Percentiles rank a stretch among this genome's conserved stretches.
These are phyloP conservation scores for Diabrotica balteata DNA, from an alignment of 2,888 invertebrate genomes.

Conservation along the genomic window DNA sequence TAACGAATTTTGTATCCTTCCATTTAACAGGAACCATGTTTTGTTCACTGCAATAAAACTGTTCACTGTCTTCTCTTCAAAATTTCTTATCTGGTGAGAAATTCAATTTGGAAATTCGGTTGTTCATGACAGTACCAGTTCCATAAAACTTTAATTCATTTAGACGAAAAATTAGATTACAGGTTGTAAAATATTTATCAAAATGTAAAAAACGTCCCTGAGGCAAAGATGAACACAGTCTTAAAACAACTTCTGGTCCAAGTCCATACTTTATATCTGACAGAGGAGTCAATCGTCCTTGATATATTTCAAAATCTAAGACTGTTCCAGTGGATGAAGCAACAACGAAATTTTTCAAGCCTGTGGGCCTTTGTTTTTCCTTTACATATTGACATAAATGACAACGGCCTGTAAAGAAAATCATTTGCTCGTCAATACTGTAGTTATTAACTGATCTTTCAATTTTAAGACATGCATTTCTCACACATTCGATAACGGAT, in stretches of 20 bases:
- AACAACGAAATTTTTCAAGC: too few relatives aligned
- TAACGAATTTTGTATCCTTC: too few relatives aligned
- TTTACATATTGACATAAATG: not conserved
- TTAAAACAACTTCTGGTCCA: not conserved
- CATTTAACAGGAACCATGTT: too few relatives aligned
- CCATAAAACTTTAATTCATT: too few relatives aligned
- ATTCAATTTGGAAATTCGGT: too few relatives aligned
- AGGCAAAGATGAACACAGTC: not conserved
- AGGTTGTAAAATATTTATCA: not conserved
- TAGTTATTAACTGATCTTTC: not conserved
- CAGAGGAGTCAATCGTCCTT: not conserved
- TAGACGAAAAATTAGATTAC: not conserved
- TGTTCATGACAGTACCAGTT: too few relatives aligned
- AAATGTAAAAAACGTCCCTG: not conserved
- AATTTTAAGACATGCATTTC: too few relatives aligned
- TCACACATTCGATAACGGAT: too few relatives aligned
- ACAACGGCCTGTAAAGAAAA: not conserved
- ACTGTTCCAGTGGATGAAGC: not conserved
- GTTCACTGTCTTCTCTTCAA: not conserved
- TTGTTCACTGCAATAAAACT: slow-evolving; percentile 4
- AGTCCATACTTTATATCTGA: slow-evolving; percentile 1
- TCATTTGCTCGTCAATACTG: not conserved
- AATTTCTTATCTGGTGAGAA: too few relatives aligned
- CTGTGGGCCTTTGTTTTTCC: too few relatives aligned
- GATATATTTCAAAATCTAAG: too few relatives aligned